phyloP scores from a whole-genome alignment of 1,140 invertebrate species.

The Macrocentrus cingulum region DNA sequence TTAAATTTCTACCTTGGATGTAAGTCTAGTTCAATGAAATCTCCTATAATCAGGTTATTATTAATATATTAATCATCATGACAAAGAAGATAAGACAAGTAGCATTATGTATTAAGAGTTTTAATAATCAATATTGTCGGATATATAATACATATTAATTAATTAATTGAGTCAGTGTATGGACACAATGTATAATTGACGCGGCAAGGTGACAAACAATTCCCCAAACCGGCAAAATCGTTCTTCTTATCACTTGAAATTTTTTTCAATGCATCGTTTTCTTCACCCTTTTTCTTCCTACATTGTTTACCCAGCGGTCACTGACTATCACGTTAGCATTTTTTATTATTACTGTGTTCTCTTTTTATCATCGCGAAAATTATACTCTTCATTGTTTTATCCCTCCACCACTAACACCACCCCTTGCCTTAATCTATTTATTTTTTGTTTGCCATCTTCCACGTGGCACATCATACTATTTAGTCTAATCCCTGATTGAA shows the following conservation, averaged over 20 bases:
- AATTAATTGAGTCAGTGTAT: slow-evolving; percentile 58
- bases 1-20: no score
- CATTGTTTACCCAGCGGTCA: no score
- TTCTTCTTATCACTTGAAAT: background rate
- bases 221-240: slow-evolving; percentile 29
- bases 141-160: slow-evolving; percentile 57
- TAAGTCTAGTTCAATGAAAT: no score
- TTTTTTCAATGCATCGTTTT: background rate
- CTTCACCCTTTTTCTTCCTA: background rate
- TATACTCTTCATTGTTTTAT: slow-evolving; percentile 23
- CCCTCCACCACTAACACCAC: slow-evolving; percentile 52
- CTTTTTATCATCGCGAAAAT: slow-evolving; percentile 20
- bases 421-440: slow-evolving; percentile 31
- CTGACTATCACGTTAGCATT: slow-evolving; percentile 25
- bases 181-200: slow-evolving; percentile 55
- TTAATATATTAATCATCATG: no score
- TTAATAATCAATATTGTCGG: slow-evolving; percentile 60
- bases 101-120: slow-evolving; percentile 51
- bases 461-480: slow-evolving; percentile 48
- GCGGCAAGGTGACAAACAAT: slow-evolving; percentile 45
- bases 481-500: slow-evolving; percentile 60
- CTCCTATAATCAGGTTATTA: no score
- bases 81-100: background rate
- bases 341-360: slow-evolving; percentile 25
- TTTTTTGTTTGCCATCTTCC: slow-evolving; percentile 22